Evolutionary conservation across 2,113 vertebrate genomes (phyloP).

Genomic region (Channa maculata): DNA sequence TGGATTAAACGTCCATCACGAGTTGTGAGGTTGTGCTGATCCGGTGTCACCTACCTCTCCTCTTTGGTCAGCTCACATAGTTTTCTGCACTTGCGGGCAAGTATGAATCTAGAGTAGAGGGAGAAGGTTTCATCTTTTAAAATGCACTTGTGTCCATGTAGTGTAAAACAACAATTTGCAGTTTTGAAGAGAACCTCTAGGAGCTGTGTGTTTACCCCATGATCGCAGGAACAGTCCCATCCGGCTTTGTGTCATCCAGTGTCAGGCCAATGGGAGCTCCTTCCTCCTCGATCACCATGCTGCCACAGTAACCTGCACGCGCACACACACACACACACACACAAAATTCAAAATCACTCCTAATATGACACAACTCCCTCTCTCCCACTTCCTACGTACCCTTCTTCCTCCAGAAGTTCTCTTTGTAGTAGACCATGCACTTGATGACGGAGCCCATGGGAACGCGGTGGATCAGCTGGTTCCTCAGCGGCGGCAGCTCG

Average conservation of each 20-base stretch:
- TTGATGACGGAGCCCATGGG: conserved; percentile 98
- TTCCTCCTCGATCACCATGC: conserved; percentile 96
- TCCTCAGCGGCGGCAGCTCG: conserved; percentile 91
- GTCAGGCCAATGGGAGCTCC: conserved; percentile 91
- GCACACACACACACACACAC: conserved; percentile 36
- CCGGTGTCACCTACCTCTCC: conserved; percentile 85
- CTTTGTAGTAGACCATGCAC: conserved; percentile 96
- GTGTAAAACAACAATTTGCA: neutral
- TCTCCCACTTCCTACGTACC: conserved; percentile 70
- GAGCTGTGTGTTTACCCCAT: conserved; percentile 88
- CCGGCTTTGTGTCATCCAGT: conserved; percentile 95
- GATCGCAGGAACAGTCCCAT: conserved; percentile 90
- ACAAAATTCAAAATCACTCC: neutral
- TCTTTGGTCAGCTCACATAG: conserved; percentile 89
- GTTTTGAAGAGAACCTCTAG: neutral
- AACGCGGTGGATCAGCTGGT: conserved; percentile 93
- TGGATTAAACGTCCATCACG: neutral
- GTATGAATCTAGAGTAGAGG: conserved; percentile 89
- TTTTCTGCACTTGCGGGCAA: conserved; percentile 91
- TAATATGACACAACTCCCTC: too few species aligned
- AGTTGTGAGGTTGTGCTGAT: neutral
- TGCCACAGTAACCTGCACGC: conserved; percentile 91
- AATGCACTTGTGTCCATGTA: too few species aligned
- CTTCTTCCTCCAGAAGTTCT: conserved; percentile 96
- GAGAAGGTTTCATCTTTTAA: neutral